Evolutionary conservation across 2,113 vertebrate species (phyloP), one percentile per base, ranked within the genome.

Genomic region (Damaliscus lunatus): DNA sequence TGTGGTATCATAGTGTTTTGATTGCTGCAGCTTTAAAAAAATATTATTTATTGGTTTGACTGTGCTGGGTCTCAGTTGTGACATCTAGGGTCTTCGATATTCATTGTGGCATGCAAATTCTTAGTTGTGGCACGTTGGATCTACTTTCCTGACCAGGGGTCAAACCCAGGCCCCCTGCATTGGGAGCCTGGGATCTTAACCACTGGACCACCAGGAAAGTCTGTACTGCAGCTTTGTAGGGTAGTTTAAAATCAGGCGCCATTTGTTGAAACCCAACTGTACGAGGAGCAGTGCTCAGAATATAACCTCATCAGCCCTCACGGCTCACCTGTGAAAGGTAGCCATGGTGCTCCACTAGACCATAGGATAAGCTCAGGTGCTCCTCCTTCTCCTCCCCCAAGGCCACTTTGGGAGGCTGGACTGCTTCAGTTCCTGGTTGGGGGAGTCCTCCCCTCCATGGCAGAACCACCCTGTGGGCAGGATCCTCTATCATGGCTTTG

Each of bases 291-390:
- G 86, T 2, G 15, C 53, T 53, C 55, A 50, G 43, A 46, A 23
- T 3, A 10, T 23, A 36, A 50, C 16, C 23, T 43, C 15, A 9
- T 17, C 17, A 8, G 78, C 43, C 64, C 82, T 52, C 10, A 16
- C 7, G 0, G 23, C 7, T 11, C 15, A 15, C 59, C 25, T 12
- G 31, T 11, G 81, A 40, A 60, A 40, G 40, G 82, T 86, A 57
- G 19, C 52, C 13, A 3, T 1, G 23, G 43, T 27, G 6, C 25
- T 33, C 33, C 29, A 3, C 19, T 31, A 17, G n/a, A n/a, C 23
- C 17, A 0, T 4, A 5, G 7, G 46, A 17, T 29, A 40, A 62
- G 8, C 43, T 15, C 36, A 27, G 14, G 8, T 0, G 4, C 40
- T n/a, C 50, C 8, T 25, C 11, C 5, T 48, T 8, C 50, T 43